Evolutionary conservation across 1,140 invertebrate genomes (phyloP).

Genomic region (Lasaia peninsularis): DNA sequence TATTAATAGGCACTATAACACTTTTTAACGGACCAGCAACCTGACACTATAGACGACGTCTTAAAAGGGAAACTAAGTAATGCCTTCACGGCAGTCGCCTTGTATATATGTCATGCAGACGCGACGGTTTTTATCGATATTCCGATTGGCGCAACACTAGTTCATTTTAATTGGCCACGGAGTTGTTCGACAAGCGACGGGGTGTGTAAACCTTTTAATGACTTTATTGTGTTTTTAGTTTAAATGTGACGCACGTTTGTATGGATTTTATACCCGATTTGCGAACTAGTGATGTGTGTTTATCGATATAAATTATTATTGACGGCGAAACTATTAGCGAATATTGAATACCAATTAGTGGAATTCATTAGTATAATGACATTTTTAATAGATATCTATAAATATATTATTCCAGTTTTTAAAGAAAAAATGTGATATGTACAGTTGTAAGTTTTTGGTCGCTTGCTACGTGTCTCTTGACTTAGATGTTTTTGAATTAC

Average conservation of each 20-base stretch:
- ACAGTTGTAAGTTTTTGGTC: no score
- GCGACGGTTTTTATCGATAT: slow-evolving; percentile 50
- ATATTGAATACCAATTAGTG: neutral
- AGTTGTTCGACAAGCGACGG: slow-evolving; percentile 36
- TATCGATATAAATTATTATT: slow-evolving; percentile 19
- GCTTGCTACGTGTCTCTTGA: no score
- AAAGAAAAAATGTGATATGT: neutral
- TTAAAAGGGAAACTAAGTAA: slow-evolving; percentile 62
- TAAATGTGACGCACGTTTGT: slow-evolving; percentile 30
- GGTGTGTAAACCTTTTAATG: slow-evolving; percentile 46
- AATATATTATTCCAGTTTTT: no score
- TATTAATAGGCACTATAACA: slow-evolving; percentile 41
- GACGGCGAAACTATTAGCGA: neutral
- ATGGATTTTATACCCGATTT: slow-evolving; percentile 24
- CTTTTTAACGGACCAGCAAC: slow-evolving; percentile 47
- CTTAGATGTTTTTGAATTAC: no score
- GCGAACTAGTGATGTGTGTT: slow-evolving; percentile 23
- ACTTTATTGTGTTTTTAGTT: slow-evolving; percentile 49
- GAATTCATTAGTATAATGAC: neutral
- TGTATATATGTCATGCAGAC: slow-evolving; percentile 48
- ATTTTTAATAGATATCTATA: neutral
- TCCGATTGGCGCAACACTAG: slow-evolving; percentile 46
- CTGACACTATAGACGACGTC: slow-evolving; percentile 43
- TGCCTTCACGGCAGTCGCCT: slow-evolving; percentile 54
- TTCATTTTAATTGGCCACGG: slow-evolving; percentile 54